Evolutionary conservation across 2,888 invertebrate species (phyloP).

Genomic region (Ornithoptera alexandrae): DNA sequence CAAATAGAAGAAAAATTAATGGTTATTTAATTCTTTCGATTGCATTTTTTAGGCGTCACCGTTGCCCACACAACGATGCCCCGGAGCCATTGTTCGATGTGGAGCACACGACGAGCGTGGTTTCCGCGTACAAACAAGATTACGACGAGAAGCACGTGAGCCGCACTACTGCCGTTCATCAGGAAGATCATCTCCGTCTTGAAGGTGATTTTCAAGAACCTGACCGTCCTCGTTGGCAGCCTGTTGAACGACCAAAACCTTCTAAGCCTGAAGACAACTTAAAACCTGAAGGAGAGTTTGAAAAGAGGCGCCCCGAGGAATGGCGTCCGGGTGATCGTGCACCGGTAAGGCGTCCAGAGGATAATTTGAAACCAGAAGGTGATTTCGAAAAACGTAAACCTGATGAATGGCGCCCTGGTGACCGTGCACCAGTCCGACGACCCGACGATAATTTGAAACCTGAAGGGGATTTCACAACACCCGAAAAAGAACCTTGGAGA

Average conservation of each 20-base stretch:
- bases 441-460: slow-evolving; percentile 72
- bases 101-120: slow-evolving; percentile 77
- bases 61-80: slow-evolving; percentile 87
- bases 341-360: slow-evolving; percentile 61
- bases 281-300: slow-evolving; percentile 80
- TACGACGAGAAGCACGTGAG: slow-evolving; percentile 83
- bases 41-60: slow-evolving; percentile 83
- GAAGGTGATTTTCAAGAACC: slow-evolving; percentile 84
- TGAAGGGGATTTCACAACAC: slow-evolving; percentile 55
- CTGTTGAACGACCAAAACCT: slow-evolving; percentile 56
- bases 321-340: slow-evolving; percentile 60
- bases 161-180: slow-evolving; percentile 79
- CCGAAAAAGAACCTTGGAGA: slow-evolving; percentile 59
- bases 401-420: slow-evolving; percentile 68
- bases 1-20: background rate
- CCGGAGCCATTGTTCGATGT: slow-evolving; percentile 81
- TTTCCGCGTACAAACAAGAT: slow-evolving; percentile 83
- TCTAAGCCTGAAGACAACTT: slow-evolving; percentile 67
- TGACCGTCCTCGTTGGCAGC: slow-evolving; percentile 63
- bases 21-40: background rate
- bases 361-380: slow-evolving; percentile 79
- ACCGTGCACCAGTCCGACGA: slow-evolving; percentile 70
- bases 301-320: slow-evolving; percentile 72
- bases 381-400: slow-evolving; percentile 64
- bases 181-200: slow-evolving; percentile 85